Evolutionary conservation across 2,113 vertebrate species (phyloP).

Genomic region (Halcyon malimbica): DNA sequence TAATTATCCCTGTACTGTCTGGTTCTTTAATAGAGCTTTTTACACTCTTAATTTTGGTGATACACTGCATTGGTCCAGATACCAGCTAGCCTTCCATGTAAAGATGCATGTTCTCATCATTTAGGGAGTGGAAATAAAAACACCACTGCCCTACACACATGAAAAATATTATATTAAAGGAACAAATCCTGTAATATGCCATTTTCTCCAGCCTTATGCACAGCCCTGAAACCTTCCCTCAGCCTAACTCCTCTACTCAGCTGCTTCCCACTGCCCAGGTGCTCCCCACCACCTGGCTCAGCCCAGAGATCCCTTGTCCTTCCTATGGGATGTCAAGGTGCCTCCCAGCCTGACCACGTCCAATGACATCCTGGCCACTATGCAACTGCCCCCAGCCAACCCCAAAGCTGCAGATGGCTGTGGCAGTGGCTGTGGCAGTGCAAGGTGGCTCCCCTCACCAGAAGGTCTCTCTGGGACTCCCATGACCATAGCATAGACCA

Average conservation of each 20-base stretch:
- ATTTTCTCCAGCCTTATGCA: neutral
- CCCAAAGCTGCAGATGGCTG: neutral
- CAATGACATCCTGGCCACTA: accelerated
- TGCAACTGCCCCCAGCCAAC: too few relatives aligned
- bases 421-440: accelerated
- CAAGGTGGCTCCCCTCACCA: neutral
- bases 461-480: neutral
- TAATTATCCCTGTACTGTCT: neutral
- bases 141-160: neutral
- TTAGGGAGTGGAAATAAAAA: neutral
- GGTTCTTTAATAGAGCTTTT: neutral
- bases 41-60: neutral
- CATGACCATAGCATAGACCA: neutral
- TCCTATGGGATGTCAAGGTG: neutral
- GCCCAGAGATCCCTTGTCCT: neutral
- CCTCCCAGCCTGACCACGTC: accelerated
- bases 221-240: neutral
- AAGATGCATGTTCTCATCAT: neutral
- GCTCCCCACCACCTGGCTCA: accelerated
- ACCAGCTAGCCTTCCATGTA: neutral
- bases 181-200: neutral
- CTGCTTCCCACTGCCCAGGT: neutral
- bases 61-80: neutral
- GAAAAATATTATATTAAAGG: neutral
- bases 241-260: neutral